These are phyloP conservation scores for Cantharis rustica DNA, from an alignment of 2,888 invertebrate species.

Conservation along the genomic window DNA sequence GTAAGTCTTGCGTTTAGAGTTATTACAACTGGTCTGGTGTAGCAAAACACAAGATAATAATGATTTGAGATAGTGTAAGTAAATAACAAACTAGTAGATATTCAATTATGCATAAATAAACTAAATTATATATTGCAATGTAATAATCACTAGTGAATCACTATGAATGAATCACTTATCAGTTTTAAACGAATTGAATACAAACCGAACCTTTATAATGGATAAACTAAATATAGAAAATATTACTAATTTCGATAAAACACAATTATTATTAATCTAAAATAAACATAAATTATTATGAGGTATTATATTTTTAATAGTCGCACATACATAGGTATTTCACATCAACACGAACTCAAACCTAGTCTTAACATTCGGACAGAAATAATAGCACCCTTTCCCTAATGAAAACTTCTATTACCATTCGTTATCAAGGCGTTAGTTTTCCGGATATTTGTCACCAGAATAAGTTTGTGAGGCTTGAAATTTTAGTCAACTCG, in stretches of 20 bases:
- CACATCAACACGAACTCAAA: background rate
- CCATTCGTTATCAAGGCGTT: background rate
- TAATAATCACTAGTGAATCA: background rate
- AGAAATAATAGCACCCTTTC: background rate
- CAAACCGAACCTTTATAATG: background rate
- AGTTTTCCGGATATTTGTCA: background rate
- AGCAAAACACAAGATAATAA: background rate
- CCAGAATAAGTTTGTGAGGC: background rate
- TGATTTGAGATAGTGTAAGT: background rate
- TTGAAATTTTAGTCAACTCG: background rate
- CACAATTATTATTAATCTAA: background rate
- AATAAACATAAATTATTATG: background rate
- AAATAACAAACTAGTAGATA: background rate
- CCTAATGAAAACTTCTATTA: slow-evolving; percentile 3
- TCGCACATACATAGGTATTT: background rate
- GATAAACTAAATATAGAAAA: background rate
- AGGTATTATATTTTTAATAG: background rate
- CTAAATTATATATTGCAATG: background rate
- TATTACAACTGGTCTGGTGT: background rate
- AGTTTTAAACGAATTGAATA: background rate
- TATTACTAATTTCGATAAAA: background rate
- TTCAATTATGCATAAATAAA: background rate
- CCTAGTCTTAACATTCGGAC: background rate
- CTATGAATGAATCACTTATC: background rate
- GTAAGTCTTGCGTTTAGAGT: background rate